These are phyloP conservation scores for Parazoanthus darwini DNA, from an alignment of 92 coral and sea anemone species.

Conservation along the genomic window DNA sequence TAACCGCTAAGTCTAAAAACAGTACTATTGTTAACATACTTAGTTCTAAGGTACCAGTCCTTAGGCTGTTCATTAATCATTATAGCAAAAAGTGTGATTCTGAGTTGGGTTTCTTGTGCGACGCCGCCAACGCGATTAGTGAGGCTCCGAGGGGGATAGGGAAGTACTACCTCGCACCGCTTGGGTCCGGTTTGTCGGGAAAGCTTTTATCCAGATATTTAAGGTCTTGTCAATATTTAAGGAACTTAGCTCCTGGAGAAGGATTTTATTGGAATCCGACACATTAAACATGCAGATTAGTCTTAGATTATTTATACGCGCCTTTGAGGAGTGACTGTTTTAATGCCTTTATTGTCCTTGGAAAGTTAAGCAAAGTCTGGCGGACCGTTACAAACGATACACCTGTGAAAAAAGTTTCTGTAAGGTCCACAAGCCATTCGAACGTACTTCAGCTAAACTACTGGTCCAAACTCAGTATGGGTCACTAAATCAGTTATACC, in stretches of 20 bases:
- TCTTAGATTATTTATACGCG: no score
- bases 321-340: no score
- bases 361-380: no score
- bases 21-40: conserved; percentile 36
- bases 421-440: no score
- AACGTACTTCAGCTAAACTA: no score
- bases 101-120: conserved; percentile 24
- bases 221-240: conserved; percentile 32
- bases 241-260: conserved; percentile 24
- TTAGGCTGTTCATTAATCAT: conserved; percentile 31
- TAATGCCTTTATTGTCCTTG: no score
- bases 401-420: no score
- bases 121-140: conserved; percentile 21
- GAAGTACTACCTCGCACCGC: conserved; percentile 25
- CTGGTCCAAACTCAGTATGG: no score
- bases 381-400: no score
- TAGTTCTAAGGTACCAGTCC: conserved; percentile 34
- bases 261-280: conserved; percentile 3
- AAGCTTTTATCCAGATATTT: conserved; percentile 14
- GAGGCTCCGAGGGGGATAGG: conserved; percentile 36
- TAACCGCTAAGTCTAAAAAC: conserved; percentile 42
- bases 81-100: conserved; percentile 35
- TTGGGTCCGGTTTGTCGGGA: conserved; percentile 35
- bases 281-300: no score
- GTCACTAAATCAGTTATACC: no score